Evolutionary conservation across 2,888 invertebrate species (phyloP), one percentile per base, ranked within the genome.

Genomic region (Rhorus exstirpatorius): DNA sequence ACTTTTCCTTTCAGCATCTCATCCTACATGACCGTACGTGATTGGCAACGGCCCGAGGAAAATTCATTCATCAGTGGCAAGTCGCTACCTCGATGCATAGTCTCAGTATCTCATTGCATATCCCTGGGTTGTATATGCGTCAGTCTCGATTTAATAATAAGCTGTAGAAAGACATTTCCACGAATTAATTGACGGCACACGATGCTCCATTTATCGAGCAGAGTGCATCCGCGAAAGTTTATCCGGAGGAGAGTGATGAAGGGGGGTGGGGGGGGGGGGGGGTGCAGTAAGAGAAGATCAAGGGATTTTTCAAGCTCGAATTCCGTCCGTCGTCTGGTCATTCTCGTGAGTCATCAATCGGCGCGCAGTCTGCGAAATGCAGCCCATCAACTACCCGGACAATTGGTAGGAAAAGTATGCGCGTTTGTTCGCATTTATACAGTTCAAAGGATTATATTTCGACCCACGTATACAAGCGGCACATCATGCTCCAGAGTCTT

Each of bases 271-370:
- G 17, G 46, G 46, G 14, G n/a, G 14, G 7, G 46, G 14, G 6
- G 31, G 1, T 8, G 41, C 26, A 38, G 21, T 35, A 35, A 31
- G 21, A n/a, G 26, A 41, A 46, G 31, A 74, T 61, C 53, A 55
- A 53, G 61, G 46, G 44, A 67, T 21, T 78, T 70, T 60, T 49
- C 61, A 49, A 65, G 60, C 46, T 35, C 53, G 53, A 78, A 78
- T 78, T 44, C 44, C 70, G 70, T 61, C 53, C 17, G 67, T 10
- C 26, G 74, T 63, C 53, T 31, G 65, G 51, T 68, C 68, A 74
- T 35, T 10, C n/a, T 51, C 53, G 68, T 75, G 68, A 74, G 14
- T 80, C 79, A 68, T 80, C 74, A 75, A 75, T 75, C 74, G 60
- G 74, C 67, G 51, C 31, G 24, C 24, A 24, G 74, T 61, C 74